Conservation (phyloP, 1,140 invertebrate genomes). For the Calliopsis andreniformis region DNA sequence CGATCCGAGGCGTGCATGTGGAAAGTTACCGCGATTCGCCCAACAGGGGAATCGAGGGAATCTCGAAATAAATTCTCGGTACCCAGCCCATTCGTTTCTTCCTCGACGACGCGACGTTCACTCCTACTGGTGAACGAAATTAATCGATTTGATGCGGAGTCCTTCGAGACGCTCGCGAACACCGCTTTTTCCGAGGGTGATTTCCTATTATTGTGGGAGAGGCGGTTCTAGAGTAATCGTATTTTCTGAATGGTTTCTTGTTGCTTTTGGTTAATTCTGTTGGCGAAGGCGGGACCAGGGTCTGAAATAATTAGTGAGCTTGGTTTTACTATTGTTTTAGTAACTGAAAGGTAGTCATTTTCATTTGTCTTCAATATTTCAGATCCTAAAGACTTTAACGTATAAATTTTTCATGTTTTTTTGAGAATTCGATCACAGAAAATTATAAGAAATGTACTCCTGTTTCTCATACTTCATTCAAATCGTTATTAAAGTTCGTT, state of each 20-base stretch:
- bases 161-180: not conserved
- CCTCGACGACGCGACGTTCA: conserved; percentile 3
- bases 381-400: no score
- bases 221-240: no score
- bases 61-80: conserved; percentile 29
- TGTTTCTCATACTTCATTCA: no score
- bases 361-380: no score
- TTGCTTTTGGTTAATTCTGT: not conserved
- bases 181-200: not conserved
- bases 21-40: conserved; percentile 54
- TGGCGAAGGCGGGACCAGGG: not conserved
- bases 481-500: no score
- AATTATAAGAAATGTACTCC: no score
- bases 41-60: not conserved
- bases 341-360: no score
- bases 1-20: conserved; percentile 8
- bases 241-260: not conserved
- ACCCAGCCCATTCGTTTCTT: conserved; percentile 5
- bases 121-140: not conserved
- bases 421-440: no score
- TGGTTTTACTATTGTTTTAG: no score
- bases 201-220: not conserved
- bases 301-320: no score
- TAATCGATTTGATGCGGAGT: not conserved
- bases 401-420: no score